These are phyloP conservation scores for Ceratosolen solmsi DNA, from an alignment of 1,140 invertebrate genomes.

Conservation along the genomic window DNA sequence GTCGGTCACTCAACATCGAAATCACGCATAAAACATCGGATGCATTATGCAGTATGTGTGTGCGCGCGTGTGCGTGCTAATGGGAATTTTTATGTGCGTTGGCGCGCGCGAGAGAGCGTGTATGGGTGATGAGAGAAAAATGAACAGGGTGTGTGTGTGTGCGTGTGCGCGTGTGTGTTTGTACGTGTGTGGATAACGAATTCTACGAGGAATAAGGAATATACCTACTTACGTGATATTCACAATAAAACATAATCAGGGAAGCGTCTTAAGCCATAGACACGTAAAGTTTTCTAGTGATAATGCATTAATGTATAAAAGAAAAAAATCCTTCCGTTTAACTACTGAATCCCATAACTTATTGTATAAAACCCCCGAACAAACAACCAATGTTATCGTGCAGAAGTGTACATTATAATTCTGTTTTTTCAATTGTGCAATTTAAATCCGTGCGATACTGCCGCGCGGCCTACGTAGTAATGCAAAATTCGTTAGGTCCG, in stretches of 20 bases:
- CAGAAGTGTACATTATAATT: conserved; percentile 32
- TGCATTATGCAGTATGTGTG: conserved; percentile 52
- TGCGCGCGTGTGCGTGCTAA: conserved; percentile 50
- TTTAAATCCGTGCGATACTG: not conserved
- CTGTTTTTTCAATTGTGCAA: conserved; percentile 46
- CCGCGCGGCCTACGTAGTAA: not conserved
- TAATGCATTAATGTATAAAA: conserved; percentile 22
- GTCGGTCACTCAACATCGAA: conserved; percentile 31
- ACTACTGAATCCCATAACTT: conserved; percentile 15
- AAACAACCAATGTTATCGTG: not conserved
- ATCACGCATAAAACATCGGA: conserved; percentile 16
- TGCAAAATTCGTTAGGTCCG: not conserved
- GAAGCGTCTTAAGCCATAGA: conserved; percentile 58
- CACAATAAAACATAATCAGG: conserved; percentile 69
- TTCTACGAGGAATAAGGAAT: conserved; percentile 55
- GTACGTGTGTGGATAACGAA: conserved; percentile 28
- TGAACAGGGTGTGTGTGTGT: conserved; percentile 40
- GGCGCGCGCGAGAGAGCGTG: too few species aligned
- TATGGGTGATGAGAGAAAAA: too few species aligned
- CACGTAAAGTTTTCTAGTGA: conserved; percentile 41
- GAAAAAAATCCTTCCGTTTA: conserved; percentile 24
- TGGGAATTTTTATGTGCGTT: not conserved
- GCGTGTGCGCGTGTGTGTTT: conserved; percentile 4
- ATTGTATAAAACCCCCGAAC: conserved; percentile 30
- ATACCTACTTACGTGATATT: conserved; percentile 67